Base-by-base conservation (phyloP, 2,797 vertebrate species). In the Malacoctenus gilli region DNA sequence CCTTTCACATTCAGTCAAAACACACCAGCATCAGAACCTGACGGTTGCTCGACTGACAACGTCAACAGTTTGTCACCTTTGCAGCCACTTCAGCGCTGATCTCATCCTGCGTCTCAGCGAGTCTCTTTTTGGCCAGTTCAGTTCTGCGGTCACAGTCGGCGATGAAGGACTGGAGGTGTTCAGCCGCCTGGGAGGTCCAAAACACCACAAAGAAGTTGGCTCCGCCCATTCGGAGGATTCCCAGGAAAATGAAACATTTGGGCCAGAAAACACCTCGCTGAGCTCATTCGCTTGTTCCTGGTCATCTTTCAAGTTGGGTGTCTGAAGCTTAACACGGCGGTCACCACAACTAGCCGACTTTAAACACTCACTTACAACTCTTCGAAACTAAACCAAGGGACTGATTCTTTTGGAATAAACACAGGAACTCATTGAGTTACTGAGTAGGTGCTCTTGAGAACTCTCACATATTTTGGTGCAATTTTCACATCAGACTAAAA, bases 71-170 rank as follows among this genome's bases (percentile, higher is more conserved):
- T 8, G 8, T 78, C 88, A 99, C 97, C 92, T 99, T 99, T 37
- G 96, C 96, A 51, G 96, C 95, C 40, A 99, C 97, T 91, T 99
- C 97, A 59, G 97, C 96, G 16, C 96, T 99, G 84, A 99, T 99
- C 87, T 99, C 97, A 81, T 99, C 95, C 77, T 99, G 97, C 3
- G 97, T 98, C 89, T 99, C 97, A 14, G 95, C 96, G 62, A 99
- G 89, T 77, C 96, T 93, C 87, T 98, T 99, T 86, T 99, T 99
- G 31, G 97, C 96, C 68, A 98, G 91, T 85, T 99, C 96, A 21
- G 97, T 99, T 83, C 95, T 93, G 72, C 96, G 88, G 82, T 99
- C 97, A 28, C 96, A 99, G 85, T 99, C 97, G 5, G 95, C 95
- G 32, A 98, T 99, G 80, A 99, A 99, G 21, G 97, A 96, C 85